phyloP scores from a whole-genome alignment of 2,888 invertebrate genomes.

The Sinelater perroti region DNA sequence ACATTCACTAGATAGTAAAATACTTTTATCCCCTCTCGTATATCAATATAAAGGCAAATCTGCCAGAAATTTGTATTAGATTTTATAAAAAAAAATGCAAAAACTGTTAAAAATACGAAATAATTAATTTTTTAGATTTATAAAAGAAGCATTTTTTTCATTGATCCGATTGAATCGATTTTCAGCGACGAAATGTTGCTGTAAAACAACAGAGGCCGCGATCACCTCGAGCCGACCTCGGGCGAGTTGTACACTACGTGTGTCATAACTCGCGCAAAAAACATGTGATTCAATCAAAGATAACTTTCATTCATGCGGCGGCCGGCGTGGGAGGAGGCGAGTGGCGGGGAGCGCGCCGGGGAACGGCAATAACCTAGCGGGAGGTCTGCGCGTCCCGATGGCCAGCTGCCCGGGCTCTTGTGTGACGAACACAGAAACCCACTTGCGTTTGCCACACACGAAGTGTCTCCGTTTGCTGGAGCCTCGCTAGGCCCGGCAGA shows the following conservation, averaged over 20 bases:
- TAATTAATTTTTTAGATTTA: no score
- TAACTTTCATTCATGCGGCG: constrained; percentile 43
- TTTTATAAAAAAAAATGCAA: no score
- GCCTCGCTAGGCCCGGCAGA: no score
- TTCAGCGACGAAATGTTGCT: no score
- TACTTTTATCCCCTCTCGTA: no score
- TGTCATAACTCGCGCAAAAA: constrained; percentile 35
- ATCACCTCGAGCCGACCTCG: constrained; percentile 38
- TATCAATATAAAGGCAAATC: no score
- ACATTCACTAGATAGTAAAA: no score
- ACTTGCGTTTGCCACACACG: constrained; percentile 38
- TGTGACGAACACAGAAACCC: constrained; percentile 33
- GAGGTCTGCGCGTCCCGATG: constrained; percentile 42
- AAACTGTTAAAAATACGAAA: no score
- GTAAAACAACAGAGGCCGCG: no score
- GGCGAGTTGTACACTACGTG: constrained; percentile 34
- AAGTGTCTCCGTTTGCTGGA: constrained; percentile 32
- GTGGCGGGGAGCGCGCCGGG: constrained; percentile 26
- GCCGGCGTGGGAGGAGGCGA: constrained; percentile 32
- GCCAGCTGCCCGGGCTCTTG: constrained; percentile 40
- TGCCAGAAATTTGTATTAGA: no score
- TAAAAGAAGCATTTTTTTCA: no score
- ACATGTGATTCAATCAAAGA: constrained; percentile 44
- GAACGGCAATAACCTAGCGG: constrained; percentile 44
- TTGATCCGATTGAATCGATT: no score